Evolutionary conservation across 1,140 invertebrate genomes (phyloP), one percentile per base, ranked within the genome.

Genomic region (Propsilocerus akamusi): DNA sequence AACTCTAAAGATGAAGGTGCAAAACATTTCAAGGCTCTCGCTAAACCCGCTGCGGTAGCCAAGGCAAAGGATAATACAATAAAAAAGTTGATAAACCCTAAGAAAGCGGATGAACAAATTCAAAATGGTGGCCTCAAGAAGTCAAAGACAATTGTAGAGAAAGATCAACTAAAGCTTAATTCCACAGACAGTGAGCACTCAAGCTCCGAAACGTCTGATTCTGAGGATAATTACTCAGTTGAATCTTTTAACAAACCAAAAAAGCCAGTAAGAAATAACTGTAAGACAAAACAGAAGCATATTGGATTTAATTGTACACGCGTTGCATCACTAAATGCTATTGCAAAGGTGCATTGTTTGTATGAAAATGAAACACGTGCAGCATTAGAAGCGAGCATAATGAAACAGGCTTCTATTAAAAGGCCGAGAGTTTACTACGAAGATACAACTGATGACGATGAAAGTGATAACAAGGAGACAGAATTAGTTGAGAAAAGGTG

Each of bases 281-380:
- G 14, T 41, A 17, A 41, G 22, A 41, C 17, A 47, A 25, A 25
- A 25, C 22, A 11, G 55, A 59, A 25, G 59, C 53, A 54, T 46
- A 58, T 54, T 49, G 81, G 80, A 0, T 81, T 83, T 8, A 87
- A 86, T 65, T 72, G 79, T 49, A 82, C 86, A 59, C 72, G 88
- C 53, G 86, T 89, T 60, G 88, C 88, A 24, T 90, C 86, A 5
- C 63, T 93, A 14, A 93, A 93, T 65, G 88, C 88, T 0, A 64
- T 86, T 56, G 86, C 86, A n/a, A 91, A 92, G 71, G 87, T 92
- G 25, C 86, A 91, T 61, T 89, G 86, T 60, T 69, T 92, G 11
- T 91, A 90, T 56, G 88, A 92, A 63, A 90, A 91, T 61, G 87
- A 91, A 64, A 81, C 79, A 32, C 70, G 80, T 46, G 77, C 78